Evolutionary conservation across 2,888 invertebrate genomes (phyloP).

Genomic region (Anorthoa munda): DNA sequence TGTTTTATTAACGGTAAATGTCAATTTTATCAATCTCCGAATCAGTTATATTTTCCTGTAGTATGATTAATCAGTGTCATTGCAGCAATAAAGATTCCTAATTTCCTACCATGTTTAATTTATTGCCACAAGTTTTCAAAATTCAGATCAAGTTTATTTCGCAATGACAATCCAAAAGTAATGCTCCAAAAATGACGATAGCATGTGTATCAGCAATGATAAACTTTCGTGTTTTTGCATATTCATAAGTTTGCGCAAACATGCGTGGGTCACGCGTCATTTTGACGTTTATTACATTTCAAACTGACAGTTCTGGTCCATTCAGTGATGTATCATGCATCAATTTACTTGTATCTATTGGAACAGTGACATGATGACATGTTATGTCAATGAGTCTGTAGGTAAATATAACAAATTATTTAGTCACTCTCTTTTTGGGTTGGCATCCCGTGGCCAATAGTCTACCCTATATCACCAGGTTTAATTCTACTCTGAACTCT

Average conservation of each 20-base stretch:
- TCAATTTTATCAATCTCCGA: neutral
- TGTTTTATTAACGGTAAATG: neutral
- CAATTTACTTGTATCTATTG: slow-evolving; percentile 19
- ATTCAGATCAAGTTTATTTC: slow-evolving; percentile 10
- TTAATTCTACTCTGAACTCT: too few species aligned
- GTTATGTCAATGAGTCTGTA: slow-evolving; percentile 36
- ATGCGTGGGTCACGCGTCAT: slow-evolving; percentile 35
- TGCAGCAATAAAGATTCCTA: too few species aligned
- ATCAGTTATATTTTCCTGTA: too few species aligned
- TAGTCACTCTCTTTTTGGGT: neutral
- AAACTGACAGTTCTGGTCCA: slow-evolving; percentile 49
- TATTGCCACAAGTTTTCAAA: neutral
- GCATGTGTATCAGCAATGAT: slow-evolving; percentile 28
- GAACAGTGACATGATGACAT: slow-evolving; percentile 11
- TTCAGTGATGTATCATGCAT: slow-evolving; percentile 46
- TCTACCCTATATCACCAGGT: too few species aligned
- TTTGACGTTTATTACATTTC: slow-evolving; percentile 46
- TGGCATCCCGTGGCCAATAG: too few species aligned
- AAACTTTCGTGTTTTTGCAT: slow-evolving; percentile 43
- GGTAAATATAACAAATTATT: slow-evolving; percentile 20
- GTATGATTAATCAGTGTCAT: too few species aligned
- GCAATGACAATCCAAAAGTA: slow-evolving; percentile 15
- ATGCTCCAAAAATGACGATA: slow-evolving; percentile 1
- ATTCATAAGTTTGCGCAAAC: slow-evolving; percentile 55
- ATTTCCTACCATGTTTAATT: too few species aligned